Evolutionary conservation across 2,888 invertebrate genomes (phyloP).

Genomic region (Caenorhabditis angaria): DNA sequence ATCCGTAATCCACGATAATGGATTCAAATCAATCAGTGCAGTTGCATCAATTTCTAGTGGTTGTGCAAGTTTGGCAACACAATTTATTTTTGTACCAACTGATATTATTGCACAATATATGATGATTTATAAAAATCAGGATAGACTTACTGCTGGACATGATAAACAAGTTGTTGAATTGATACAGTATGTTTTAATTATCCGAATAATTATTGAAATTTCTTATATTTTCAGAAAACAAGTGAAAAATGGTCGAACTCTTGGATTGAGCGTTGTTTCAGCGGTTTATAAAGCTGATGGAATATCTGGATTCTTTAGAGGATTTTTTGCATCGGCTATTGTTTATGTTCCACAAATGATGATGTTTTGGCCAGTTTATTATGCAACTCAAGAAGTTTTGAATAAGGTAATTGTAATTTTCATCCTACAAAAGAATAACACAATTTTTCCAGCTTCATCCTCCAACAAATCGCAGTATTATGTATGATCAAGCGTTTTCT

Average conservation of each 20-base stretch:
- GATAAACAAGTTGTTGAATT: slow-evolving; percentile 17
- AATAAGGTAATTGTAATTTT: slow-evolving; percentile 21
- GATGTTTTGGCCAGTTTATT: slow-evolving; percentile 59
- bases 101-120: slow-evolving; percentile 62
- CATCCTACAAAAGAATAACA: not conserved
- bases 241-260: slow-evolving; percentile 29
- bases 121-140: slow-evolving; percentile 60
- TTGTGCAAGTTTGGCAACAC: slow-evolving; percentile 50
- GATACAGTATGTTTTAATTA: slow-evolving; percentile 14
- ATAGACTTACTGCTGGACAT: not conserved
- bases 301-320: slow-evolving; percentile 54
- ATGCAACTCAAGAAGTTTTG: slow-evolving; percentile 45
- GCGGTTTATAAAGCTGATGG: slow-evolving; percentile 58
- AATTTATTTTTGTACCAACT: slow-evolving; percentile 61
- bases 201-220: not conserved
- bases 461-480: slow-evolving; percentile 35
- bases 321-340: slow-evolving; percentile 52
- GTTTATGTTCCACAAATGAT: slow-evolving; percentile 58
- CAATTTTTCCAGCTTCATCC: slow-evolving; percentile 25
- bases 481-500: slow-evolving; percentile 53
- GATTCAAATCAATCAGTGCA: slow-evolving; percentile 41
- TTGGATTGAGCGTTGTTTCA: slow-evolving; percentile 38
- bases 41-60: slow-evolving; percentile 55
- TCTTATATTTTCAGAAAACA: not conserved
- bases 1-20: slow-evolving; percentile 43